A percentile compares a stretch with the other conserved stretches of the same genome.
Evolutionary conservation across 2,113 vertebrate species (phyloP).

Genomic region (Chaenogobius annularis): DNA sequence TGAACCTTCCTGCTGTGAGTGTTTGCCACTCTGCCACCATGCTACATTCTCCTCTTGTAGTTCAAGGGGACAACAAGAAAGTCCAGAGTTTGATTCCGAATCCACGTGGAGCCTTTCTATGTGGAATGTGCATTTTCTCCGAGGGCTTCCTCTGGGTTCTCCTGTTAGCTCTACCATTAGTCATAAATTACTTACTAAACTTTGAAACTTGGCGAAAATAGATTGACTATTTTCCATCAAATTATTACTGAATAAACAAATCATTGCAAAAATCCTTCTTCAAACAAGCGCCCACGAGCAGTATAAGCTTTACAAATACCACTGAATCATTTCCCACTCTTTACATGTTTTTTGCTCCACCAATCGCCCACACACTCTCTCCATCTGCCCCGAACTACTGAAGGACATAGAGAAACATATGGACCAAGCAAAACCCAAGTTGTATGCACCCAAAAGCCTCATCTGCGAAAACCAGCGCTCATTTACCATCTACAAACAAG

Average conservation of each 20-base stretch:
- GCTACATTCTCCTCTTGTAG: too few relatives aligned
- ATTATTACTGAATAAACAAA: neutral
- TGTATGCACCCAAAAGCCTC: neutral
- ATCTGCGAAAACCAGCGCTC: neutral
- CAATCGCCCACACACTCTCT: neutral
- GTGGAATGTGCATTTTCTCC: too few relatives aligned
- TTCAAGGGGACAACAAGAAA: too few relatives aligned
- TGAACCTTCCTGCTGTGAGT: too few relatives aligned
- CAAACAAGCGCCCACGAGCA: neutral
- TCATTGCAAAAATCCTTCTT: neutral
- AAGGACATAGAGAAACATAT: neutral
- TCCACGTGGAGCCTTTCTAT: too few relatives aligned
- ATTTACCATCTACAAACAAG: constrained; percentile 1
- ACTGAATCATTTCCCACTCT: neutral
- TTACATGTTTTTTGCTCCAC: neutral
- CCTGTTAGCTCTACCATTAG: too few relatives aligned
- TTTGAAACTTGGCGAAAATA: too few relatives aligned
- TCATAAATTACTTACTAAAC: too few relatives aligned
- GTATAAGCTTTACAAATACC: neutral
- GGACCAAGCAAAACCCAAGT: neutral
- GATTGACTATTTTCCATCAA: too few relatives aligned
- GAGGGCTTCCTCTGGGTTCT: too few relatives aligned
- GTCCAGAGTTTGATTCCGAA: too few relatives aligned
- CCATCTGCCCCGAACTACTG: neutral
- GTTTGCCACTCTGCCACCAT: too few relatives aligned